These are phyloP conservation scores for Cryptocephalus moraei DNA, from an alignment of 2,888 invertebrate genomes.

Conservation along the genomic window DNA sequence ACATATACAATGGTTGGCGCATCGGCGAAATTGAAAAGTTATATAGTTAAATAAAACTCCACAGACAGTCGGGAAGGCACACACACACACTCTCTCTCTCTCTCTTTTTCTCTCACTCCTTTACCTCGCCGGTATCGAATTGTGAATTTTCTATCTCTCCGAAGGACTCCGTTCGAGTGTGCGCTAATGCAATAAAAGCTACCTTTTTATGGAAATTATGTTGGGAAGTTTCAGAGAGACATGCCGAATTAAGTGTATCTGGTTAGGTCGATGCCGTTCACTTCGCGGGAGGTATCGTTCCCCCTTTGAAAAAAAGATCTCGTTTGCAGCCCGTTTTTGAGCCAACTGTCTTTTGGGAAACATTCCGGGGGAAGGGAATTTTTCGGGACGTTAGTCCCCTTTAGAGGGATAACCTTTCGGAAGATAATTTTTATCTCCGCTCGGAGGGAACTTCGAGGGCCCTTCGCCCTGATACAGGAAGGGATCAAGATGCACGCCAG, in stretches of 20 bases:
- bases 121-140: conserved; percentile 3
- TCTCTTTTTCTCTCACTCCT: too few relatives aligned
- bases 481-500: too few relatives aligned
- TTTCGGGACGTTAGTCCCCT: too few relatives aligned
- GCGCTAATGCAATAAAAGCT: conserved; percentile 28
- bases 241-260: conserved; percentile 10
- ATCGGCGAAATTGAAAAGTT: conserved; percentile 31
- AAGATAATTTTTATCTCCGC: too few relatives aligned
- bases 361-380: too few relatives aligned
- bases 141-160: conserved; percentile 20
- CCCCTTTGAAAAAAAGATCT: too few relatives aligned
- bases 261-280: background rate
- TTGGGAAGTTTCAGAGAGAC: conserved; percentile 21
- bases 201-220: conserved; percentile 30
- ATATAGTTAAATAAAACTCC: conserved; percentile 33
- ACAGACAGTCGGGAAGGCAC: conserved; percentile 9
- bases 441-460: too few relatives aligned
- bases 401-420: too few relatives aligned
- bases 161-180: conserved; percentile 20
- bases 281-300: too few relatives aligned
- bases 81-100: conserved; percentile 6
- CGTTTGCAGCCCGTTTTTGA: too few relatives aligned
- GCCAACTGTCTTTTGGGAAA: too few relatives aligned
- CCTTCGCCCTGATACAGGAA: too few relatives aligned
- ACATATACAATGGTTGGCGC: conserved; percentile 9